Base-by-base conservation (phyloP, 1,140 invertebrate genomes). In the Kradibia gibbosae region DNA sequence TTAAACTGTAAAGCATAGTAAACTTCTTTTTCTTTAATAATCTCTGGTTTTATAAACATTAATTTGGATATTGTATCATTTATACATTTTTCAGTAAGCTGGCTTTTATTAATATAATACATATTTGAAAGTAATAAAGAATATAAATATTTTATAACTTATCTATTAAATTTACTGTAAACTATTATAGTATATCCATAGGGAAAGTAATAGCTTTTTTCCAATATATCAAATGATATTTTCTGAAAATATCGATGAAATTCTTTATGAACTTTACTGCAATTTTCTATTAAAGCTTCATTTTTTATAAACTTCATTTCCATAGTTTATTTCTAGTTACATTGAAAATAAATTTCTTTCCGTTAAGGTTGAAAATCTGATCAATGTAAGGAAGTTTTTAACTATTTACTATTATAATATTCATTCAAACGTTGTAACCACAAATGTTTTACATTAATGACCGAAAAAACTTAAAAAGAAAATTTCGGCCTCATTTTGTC, bases 211-310 rank as follows among this genome's bases (percentile, higher is more conserved):
- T 67, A 22, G 62, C 34, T 39, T 39, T 65, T 65, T 39, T 67
- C 62, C 62, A 67, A 67, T 67, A 67, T 67, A 67, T 67, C 34
- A 67, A 67, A 39, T 22, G 11, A 67, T 67, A 67, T 67, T 39
- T 67, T 39, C 11, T 0, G 20, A 39, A 53, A 67, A 67, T 39
- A 67, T 39, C 34, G 28, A 15, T 39, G n/a, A 34, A 65, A 11
- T 65, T 65, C 15, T 65, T 65, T 65, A 65, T 39, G 34, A 65
- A 65, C 62, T 65, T 65, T 65, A 36, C 13, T 13, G 62, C 13
- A 39, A 17, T 10, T 57, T 62, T 36, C 20, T 67, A 36, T 67
- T 39, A 67, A 39, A 36, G n/a, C 36, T 48, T 65, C 36, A 39
- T 39, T n/a, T 36, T 22, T 65, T 36, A 65, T 22, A 67, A 39